Base-by-base conservation (phyloP, 2,113 vertebrate species). In the Phylloscopus trochilus region DNA sequence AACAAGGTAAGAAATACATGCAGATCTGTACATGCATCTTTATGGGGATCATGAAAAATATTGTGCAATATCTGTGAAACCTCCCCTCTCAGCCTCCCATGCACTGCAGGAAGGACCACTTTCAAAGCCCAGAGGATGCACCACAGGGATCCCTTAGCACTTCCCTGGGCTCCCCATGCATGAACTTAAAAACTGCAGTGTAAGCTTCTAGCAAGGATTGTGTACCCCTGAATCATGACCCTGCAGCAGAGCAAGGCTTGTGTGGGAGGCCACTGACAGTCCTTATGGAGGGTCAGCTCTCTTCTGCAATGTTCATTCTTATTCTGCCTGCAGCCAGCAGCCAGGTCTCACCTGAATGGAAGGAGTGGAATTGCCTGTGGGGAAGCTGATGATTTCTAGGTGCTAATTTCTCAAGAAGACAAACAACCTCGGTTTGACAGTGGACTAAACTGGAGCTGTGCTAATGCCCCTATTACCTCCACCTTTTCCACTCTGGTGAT, bases 221-320 rank as follows among this genome's bases (percentile, higher is more conserved):
- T 20, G 27, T 49, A n/a, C 5, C 17, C 27, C 21, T 20, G 6
- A 31, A 27, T 16, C 1, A 0, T 19, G 24, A 31, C 26, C 20
- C 73, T 64, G 68, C 51, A 59, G 64, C 10, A 58, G 39, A 53
- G 31, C 9, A 31, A 13, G 67, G 69, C 56, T 70, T 26, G 21
- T 30, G 21, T 1, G 1, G 13, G 70, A 63, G 20, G 15, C 52
- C 86, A 27, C 6, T 1, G 1, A 13, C 13, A 13, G 19, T 11
- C n/a, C 7, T 24, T 19, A 10, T 3, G 8, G 46, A 69, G 2
- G 26, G 22, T 9, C 18, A 33, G 27, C 17, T 49, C 56, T 39
- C 37, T 35, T 69, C 41, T 28, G 51, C 22, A 63, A 7, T 9
- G 13, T 7, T 80, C 8, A 9, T 60, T 89, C n/a, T 56, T 76